Conservation (phyloP, 2,888 invertebrate genomes). For the Lithodes maja region DNA sequence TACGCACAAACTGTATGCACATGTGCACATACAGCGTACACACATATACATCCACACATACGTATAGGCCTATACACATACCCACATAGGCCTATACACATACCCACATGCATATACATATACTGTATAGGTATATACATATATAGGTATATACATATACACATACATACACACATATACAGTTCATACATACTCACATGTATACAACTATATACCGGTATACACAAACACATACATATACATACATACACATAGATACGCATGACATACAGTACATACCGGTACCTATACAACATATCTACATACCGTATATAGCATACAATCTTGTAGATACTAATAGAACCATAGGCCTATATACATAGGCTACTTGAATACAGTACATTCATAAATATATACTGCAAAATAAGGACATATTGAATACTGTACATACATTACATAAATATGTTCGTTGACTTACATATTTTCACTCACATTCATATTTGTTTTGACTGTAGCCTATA, state of each 20-base stretch:
- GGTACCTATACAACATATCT: too few species aligned
- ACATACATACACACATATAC: not conserved
- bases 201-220: not conserved
- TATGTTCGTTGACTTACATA: too few species aligned
- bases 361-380: too few species aligned
- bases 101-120: constrained; percentile 22
- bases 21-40: not conserved
- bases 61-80: constrained; percentile 17
- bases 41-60: not conserved
- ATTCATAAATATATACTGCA: too few species aligned
- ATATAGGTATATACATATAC: not conserved
- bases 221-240: constrained; percentile 31
- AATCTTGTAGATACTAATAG: too few species aligned
- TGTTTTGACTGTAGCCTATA: too few species aligned
- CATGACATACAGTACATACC: not conserved
- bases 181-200: not conserved
- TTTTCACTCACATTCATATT: too few species aligned
- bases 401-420: too few species aligned
- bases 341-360: too few species aligned
- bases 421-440: too few species aligned
- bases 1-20: too few species aligned
- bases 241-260: constrained; percentile 33
- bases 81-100: constrained; percentile 8
- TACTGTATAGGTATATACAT: constrained; percentile 19
- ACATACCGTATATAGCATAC: too few species aligned